A percentile compares a stretch with the other conserved stretches of the same genome.
phyloP scores from a whole-genome alignment of 2,113 vertebrate species.

The Serinus canaria region DNA sequence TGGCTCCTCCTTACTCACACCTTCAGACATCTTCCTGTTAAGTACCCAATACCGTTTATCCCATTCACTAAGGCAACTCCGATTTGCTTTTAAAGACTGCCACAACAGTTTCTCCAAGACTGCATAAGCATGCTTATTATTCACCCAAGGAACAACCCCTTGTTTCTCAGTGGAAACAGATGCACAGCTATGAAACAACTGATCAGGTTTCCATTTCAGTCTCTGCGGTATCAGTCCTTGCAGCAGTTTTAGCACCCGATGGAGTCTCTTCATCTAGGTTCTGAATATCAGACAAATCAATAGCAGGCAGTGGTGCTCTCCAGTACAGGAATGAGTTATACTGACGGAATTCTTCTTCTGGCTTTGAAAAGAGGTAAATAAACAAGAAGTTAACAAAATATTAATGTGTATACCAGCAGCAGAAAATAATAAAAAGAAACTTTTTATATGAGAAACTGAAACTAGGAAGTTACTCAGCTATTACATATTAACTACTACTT shows the following conservation, averaged over 20 bases:
- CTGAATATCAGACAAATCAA: constrained; percentile 85
- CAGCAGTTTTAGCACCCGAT: neutral
- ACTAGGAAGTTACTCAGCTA: neutral
- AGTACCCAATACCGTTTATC: neutral
- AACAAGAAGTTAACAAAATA: neutral
- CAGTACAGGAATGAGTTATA: constrained; percentile 93
- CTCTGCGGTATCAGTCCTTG: constrained; percentile 55
- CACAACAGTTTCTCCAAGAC: neutral
- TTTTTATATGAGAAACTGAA: neutral
- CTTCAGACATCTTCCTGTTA: neutral
- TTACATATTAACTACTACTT: neutral
- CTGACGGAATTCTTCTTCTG: constrained; percentile 74
- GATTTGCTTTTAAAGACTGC: constrained; percentile 31
- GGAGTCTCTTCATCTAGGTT: constrained; percentile 34
- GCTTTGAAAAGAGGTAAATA: constrained; percentile 56
- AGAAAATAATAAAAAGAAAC: neutral
- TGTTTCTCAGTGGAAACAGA: neutral
- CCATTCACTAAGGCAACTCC: constrained; percentile 8
- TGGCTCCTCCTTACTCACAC: neutral
- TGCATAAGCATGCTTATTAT: constrained; percentile 1
- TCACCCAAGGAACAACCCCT: neutral
- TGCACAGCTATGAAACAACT: neutral
- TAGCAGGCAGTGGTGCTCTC: constrained; percentile 83
- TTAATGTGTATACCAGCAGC: neutral
- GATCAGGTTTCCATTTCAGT: constrained; percentile 90